A percentile compares a stretch with the other conserved stretches of the same genome.
These are phyloP conservation scores for Misgurnus mizolepis DNA, from an alignment of 2,113 vertebrate species.

Conservation along the genomic window DNA sequence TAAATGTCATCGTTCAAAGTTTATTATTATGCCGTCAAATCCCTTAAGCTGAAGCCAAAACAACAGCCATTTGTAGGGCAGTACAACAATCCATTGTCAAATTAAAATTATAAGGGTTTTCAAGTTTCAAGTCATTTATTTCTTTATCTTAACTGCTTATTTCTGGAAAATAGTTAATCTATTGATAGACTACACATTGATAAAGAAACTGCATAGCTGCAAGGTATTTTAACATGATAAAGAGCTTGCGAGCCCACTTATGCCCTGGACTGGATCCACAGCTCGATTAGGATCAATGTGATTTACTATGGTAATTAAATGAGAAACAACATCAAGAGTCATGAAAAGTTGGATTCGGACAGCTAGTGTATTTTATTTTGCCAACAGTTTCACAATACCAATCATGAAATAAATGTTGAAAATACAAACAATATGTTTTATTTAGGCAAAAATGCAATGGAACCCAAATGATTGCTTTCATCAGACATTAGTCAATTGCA, in stretches of 20 bases:
- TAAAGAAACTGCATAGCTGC: background rate
- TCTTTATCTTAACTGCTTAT: background rate
- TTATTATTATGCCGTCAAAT: background rate
- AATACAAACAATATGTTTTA: background rate
- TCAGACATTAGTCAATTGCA: no score
- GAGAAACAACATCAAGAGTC: background rate
- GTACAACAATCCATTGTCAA: background rate
- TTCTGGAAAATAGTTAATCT: background rate
- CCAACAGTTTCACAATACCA: background rate
- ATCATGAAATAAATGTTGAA: background rate
- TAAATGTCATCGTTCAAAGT: constrained; percentile 1
- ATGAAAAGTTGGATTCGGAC: background rate
- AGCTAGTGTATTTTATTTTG: background rate
- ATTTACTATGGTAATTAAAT: background rate
- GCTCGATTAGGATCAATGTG: background rate
- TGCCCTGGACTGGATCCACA: background rate
- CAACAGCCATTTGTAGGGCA: background rate
- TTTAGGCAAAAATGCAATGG: background rate
- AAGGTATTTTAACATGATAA: background rate
- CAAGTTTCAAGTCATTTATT: no score
- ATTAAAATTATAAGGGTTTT: background rate
- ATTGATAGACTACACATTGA: background rate
- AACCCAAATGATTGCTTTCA: no score
- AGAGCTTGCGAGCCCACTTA: background rate
- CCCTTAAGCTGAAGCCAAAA: background rate